Conservation (phyloP, 2,113 vertebrate species). For the Silurus asotus region DNA sequence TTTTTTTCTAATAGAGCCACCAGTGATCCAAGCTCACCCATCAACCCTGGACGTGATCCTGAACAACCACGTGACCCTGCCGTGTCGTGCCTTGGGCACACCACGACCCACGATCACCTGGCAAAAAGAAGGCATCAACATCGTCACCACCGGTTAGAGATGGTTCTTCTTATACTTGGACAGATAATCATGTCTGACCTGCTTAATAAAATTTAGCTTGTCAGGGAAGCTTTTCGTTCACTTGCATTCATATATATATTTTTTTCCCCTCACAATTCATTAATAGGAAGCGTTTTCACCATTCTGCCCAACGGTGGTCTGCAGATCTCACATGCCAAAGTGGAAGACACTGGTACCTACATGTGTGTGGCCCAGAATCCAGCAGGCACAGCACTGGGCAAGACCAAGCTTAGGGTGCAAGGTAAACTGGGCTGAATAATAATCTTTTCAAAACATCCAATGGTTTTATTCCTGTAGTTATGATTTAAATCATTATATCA, state of each 20-base stretch:
- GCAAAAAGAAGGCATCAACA: conserved; percentile 94
- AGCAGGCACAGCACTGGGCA: conserved; percentile 90
- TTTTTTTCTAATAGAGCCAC: conserved; percentile 75
- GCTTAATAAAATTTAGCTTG: background rate
- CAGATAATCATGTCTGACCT: background rate
- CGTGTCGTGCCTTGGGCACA: conserved; percentile 84
- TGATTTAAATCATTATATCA: too few relatives aligned
- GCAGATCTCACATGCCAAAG: conserved; percentile 80
- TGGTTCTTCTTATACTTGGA: background rate
- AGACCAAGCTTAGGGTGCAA: conserved; percentile 92
- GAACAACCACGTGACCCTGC: conserved; percentile 82
- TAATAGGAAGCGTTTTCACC: conserved; percentile 75
- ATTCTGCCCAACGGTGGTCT: conserved; percentile 83
- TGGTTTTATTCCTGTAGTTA: background rate
- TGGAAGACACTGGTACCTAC: conserved; percentile 86
- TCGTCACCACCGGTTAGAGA: conserved; percentile 79
- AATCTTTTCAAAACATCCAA: background rate
- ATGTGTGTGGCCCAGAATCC: conserved; percentile 94
- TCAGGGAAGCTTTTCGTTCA: background rate
- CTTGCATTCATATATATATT: background rate
- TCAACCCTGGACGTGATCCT: conserved; percentile 82
- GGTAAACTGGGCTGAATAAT: conserved; percentile 66
- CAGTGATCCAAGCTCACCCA: conserved; percentile 82
- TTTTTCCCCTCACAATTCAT: background rate
- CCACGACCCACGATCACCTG: conserved; percentile 86